phyloP scores from a whole-genome alignment of 2,888 invertebrate species.

The Mythimna vitellina region DNA sequence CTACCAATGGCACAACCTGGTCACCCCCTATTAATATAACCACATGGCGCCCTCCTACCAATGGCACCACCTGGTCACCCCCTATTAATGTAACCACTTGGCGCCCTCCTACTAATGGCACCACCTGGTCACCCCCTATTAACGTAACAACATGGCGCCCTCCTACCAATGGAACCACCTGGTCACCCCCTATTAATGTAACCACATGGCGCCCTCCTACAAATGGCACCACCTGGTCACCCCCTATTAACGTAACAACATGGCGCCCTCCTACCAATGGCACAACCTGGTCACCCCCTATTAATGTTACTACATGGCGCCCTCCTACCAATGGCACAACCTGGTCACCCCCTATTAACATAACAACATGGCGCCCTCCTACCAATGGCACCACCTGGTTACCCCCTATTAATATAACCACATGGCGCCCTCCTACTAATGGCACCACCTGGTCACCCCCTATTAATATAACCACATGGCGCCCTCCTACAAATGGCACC shows the following conservation, averaged over 20 bases:
- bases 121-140: not conserved
- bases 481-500: not conserved
- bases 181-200: too few relatives aligned
- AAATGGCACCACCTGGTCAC: too few relatives aligned
- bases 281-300: too few relatives aligned
- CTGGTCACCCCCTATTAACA: too few relatives aligned
- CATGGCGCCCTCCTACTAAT: not conserved
- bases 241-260: too few relatives aligned
- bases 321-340: too few relatives aligned
- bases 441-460: not conserved
- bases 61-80: not conserved
- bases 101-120: not conserved
- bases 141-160: too few relatives aligned
- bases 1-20: constrained; percentile 2
- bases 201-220: too few relatives aligned
- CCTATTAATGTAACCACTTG: not conserved
- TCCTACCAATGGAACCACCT: too few relatives aligned
- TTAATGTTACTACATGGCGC: too few relatives aligned
- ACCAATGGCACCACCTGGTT: constrained; percentile 1
- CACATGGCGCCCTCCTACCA: not conserved
- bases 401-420: not conserved
- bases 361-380: too few relatives aligned
- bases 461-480: not conserved
- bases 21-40: not conserved
- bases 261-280: too few relatives aligned